Evolutionary conservation across 2,888 invertebrate genomes (phyloP).

Genomic region (Polydrusus tereticollis): DNA sequence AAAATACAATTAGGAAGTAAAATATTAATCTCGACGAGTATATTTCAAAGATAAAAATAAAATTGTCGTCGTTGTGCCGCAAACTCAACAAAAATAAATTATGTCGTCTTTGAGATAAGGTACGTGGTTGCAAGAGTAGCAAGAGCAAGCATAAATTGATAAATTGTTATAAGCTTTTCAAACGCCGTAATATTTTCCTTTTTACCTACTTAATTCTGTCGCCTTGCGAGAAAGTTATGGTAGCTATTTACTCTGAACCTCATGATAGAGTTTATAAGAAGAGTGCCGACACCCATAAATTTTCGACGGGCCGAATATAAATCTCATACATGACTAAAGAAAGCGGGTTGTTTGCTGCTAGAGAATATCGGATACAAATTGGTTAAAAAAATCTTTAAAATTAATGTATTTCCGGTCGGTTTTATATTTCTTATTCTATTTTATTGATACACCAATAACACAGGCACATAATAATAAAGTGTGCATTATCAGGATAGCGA

Average conservation of each 20-base stretch:
- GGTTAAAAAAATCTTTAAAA: no score
- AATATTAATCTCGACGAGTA: constrained; percentile 32
- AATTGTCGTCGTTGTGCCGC: constrained; percentile 27
- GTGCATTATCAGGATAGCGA: no score
- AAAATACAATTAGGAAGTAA: constrained; percentile 30
- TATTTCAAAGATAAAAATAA: constrained; percentile 34
- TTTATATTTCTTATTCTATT: no score
- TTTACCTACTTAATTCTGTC: constrained; percentile 55
- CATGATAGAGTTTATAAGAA: constrained; percentile 52
- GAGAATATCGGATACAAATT: constrained; percentile 1
- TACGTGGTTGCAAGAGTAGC: constrained; percentile 39
- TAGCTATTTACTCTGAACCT: constrained; percentile 51
- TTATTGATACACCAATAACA: no score
- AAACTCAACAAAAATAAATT: constrained; percentile 42
- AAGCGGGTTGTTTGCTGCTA: constrained; percentile 17
- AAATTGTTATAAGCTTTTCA: constrained; percentile 53
- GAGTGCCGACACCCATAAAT: constrained; percentile 50
- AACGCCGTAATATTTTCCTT: constrained; percentile 53
- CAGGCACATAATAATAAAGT: no score
- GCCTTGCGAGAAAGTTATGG: constrained; percentile 51
- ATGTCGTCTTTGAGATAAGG: constrained; percentile 43
- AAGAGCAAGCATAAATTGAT: constrained; percentile 51
- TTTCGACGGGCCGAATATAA: constrained; percentile 44
- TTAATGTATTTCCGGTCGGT: no score
- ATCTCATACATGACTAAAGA: constrained; percentile 37